Base-by-base conservation (phyloP, 2,888 invertebrate species). In the Amphipoea lucens region DNA sequence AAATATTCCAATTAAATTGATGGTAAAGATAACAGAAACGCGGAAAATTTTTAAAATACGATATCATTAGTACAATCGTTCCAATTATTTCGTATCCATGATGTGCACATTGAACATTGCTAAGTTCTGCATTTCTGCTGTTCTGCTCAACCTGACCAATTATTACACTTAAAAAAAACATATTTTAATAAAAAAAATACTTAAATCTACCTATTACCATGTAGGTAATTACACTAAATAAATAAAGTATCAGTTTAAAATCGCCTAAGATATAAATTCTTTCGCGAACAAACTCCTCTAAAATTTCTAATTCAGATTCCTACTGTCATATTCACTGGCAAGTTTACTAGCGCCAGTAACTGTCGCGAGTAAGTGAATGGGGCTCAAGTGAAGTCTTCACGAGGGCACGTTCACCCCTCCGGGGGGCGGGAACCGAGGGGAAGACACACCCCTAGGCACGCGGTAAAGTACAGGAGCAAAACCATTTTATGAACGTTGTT, bases 371-470 rank as follows among this genome's bases (percentile, higher is more conserved):
- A 62, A 87, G 79, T 88, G 88, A 96, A 95, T 92, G 92, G 85
- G 87, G 92, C 95, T 92, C 91, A 84, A 92, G 91, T 90, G 86
- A 90, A 94, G 93, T 92, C 90, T 91, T 88, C 88, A 92, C 92
- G 92, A 94, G 95, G 89, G 90, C 87, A 85, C 90, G 86, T 87
- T 90, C 90, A 91, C 92, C 92, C 93, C 94, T 94, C 92, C 82
- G 84, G 86, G 88, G 92, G 93, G 93, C 93, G 95, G 94, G 90
- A 90, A 91, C 92, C 88, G 93, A 90, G 92, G 94, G 94, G 92
- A 94, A 93, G 95, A 95, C 96, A 96, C 96, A 96, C 96, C 96
- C 96, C 95, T 93, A 85, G 92, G 87, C 93, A 92, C 93, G 91
- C 92, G 85, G 93, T 94, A 85, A 79, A 81, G 94, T 94, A 80